A percentile compares a stretch with the other conserved stretches of the same genome.
These are phyloP conservation scores for Dinomys branickii DNA, from an alignment of 2,113 vertebrate genomes.

Conservation along the genomic window DNA sequence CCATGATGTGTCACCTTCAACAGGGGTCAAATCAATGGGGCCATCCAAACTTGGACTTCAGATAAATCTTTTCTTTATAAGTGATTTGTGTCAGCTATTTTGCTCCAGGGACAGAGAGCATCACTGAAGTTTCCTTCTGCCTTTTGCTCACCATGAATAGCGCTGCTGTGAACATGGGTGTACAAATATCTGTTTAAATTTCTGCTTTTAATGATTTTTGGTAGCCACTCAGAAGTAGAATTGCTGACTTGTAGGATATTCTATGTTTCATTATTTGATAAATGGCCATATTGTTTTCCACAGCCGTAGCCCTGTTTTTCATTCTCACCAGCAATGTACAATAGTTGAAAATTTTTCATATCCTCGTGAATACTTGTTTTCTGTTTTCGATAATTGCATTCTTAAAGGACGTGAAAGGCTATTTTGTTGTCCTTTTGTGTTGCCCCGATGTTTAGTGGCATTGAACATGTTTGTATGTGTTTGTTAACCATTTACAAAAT, in stretches of 20 bases:
- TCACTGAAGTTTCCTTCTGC: background rate
- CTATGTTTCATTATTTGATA: background rate
- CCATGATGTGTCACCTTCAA: background rate
- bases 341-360: background rate
- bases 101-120: background rate
- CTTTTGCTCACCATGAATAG: background rate
- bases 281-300: background rate
- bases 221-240: background rate
- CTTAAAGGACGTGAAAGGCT: background rate
- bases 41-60: background rate
- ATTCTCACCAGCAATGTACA: too few species aligned
- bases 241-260: background rate
- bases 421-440: background rate
- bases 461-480: background rate
- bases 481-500: background rate
- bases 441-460: background rate
- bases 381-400: background rate
- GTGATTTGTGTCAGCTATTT: background rate
- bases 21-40: background rate
- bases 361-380: background rate
- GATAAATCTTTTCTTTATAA: background rate
- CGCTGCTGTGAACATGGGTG: background rate
- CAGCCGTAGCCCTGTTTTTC: background rate
- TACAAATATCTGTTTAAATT: background rate
- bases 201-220: background rate